Evolutionary conservation across 2,113 vertebrate genomes (phyloP), one percentile per base, ranked within the genome.

Genomic region (Pollimyrus isidori): DNA sequence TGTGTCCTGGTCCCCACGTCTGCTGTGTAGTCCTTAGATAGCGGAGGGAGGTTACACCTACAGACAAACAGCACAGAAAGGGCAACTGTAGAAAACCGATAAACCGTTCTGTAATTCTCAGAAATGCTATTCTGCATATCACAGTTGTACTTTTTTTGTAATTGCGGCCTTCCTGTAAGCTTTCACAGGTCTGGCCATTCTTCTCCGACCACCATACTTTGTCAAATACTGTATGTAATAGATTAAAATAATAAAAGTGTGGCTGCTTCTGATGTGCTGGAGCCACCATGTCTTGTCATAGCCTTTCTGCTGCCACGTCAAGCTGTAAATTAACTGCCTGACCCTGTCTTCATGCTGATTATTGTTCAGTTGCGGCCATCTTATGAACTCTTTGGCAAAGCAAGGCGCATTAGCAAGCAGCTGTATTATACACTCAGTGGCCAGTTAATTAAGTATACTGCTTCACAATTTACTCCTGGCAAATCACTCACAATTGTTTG

Each of bases 11-110:
- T 96, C 88, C 98, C 98, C 46, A 99, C 98, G 0, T 99, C 98
- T 49, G 94, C 96, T 89, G 94, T 96, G 89, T 98, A 99, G 90
- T 97, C 95, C 90, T 96, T 97, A 89, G 97, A 97, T 0, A 99
- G 93, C 0, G 98, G 98, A 65, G 98, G 98, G 23, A 99, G 97
- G 92, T 99, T 99, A 93, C 98, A 99, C 92, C 98, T 99, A 92
- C 45, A 93, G 83, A 94, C 35, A 91, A 89, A 91, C n/a, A 1
- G 46, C 42, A 69, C 23, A 76, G 49, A 88, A 49, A 26, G 11
- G 19, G 13, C 13, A 50, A 86, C 39, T 17, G 45, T n/a, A 65
- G 9, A 48, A 23, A 88, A 19, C 42, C 7, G 15, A 46, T 9
- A n/a, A 11, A 13, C 56, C 56, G 2, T 23, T 84, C 19, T 48